phyloP scores from a whole-genome alignment of 2,888 invertebrate genomes.

The Drosophila quinaria region DNA sequence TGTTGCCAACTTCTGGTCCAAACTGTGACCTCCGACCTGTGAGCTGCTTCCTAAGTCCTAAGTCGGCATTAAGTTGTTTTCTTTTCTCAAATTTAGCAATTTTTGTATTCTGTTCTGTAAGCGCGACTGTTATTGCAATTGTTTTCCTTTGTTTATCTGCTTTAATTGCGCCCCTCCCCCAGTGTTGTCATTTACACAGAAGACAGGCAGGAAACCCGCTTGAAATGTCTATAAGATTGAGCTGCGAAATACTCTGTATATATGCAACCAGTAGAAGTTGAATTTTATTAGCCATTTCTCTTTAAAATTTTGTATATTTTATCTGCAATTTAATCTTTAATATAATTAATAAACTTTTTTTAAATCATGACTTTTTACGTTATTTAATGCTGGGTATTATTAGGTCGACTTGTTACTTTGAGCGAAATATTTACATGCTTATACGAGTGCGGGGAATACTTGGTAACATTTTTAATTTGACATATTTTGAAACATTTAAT shows the following conservation, averaged over 20 bases:
- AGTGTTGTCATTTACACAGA: constrained; percentile 30
- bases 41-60: constrained; percentile 33
- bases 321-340: neutral
- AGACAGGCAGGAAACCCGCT: constrained; percentile 14
- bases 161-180: constrained; percentile 63
- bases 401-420: neutral
- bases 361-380: neutral
- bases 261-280: no score
- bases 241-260: constrained; percentile 20
- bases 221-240: neutral
- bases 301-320: neutral
- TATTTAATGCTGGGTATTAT: constrained; percentile 8
- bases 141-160: constrained; percentile 76
- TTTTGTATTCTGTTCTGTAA: constrained; percentile 58
- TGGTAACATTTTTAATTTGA: constrained; percentile 45
- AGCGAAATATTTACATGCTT: constrained; percentile 29
- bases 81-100: constrained; percentile 69
- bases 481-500: constrained; percentile 62
- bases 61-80: constrained; percentile 74
- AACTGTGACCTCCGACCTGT: constrained; percentile 3
- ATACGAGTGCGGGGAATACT: constrained; percentile 20
- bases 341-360: neutral
- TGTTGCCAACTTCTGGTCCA: constrained; percentile 27
- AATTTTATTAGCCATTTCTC: neutral
- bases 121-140: constrained; percentile 69